Evolutionary conservation across 2,113 vertebrate genomes (phyloP).

Genomic region (Aptenodytes forsteri): DNA sequence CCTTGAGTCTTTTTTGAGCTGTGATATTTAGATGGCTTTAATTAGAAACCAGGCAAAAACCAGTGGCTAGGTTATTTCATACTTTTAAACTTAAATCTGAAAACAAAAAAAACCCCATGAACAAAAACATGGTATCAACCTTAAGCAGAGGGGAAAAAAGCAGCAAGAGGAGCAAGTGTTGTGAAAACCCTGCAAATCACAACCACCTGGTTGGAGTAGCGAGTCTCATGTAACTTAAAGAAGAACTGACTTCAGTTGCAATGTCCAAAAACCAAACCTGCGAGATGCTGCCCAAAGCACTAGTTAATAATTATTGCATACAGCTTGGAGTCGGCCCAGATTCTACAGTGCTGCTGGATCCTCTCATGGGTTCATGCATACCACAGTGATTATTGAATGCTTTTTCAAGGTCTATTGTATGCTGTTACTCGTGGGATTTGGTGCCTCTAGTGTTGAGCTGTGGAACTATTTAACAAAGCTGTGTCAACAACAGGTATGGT

Average conservation of each 20-base stretch:
- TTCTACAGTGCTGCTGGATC: slow-evolving; percentile 1
- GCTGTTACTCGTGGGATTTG: neutral
- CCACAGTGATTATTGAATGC: slow-evolving; percentile 37
- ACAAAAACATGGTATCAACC: neutral
- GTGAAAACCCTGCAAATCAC: slow-evolving; percentile 15
- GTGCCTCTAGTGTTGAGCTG: slow-evolving; percentile 43
- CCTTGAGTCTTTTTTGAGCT: neutral
- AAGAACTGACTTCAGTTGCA: neutral
- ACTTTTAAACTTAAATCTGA: neutral
- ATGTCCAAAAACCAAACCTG: slow-evolving; percentile 1
- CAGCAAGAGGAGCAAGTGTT: neutral
- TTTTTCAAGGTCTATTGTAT: neutral
- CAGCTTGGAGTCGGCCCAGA: slow-evolving; percentile 16
- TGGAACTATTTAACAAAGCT: neutral
- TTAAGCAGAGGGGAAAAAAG: neutral
- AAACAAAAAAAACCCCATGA: neutral
- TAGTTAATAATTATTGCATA: slow-evolving; percentile 39
- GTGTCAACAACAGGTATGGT: neutral
- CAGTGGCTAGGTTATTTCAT: neutral
- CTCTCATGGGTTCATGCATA: slow-evolving; percentile 13
- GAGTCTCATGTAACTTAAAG: neutral
- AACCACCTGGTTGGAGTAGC: neutral
- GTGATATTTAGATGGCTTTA: neutral
- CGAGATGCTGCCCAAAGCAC: neutral
- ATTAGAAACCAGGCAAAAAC: neutral